Evolutionary conservation across 1,140 invertebrate genomes (phyloP), one percentile per base, ranked within the genome.

Genomic region (Heterodera carotae): DNA sequence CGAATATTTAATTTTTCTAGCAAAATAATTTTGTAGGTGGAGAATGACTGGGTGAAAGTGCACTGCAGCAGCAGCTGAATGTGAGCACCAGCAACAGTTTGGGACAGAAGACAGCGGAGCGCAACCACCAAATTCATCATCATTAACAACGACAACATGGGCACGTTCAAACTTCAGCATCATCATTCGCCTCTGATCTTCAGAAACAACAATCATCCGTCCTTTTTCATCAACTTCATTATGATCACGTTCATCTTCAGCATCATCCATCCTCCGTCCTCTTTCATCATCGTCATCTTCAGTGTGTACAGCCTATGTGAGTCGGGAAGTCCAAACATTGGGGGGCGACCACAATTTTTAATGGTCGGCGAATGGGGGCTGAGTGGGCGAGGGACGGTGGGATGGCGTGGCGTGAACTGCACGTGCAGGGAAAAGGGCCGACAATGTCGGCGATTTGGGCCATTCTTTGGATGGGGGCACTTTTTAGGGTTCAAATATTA

Each of bases 11-110:
- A 72, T 56, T 48, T 56, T 22, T 36, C 15, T 33, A 10, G 27
- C 34, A 60, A 33, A n/a, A n/a, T n/a, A n/a, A 66, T 34, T 4
- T 25, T 75, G 4, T 8, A 76, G 74, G 74, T 67, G 27, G 74
- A 76, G 22, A 59, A 76, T 27, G 43, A 77, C 27, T 77, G 48
- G 76, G 71, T 74, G 12, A 25, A 64, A 36, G 71, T 74, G 31
- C 64, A 74, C 56, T 74, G 56, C 56, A 62, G 56, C 56, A 62
- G 56, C 27, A 62, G 39, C 56, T 74, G 56, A 74, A 71, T 18
- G 0, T 71, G 2, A 34, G 6, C 12, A n/a, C n/a, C 15, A 60
- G 31, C 15, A 18, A 29, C 34, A 25, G n/a, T 25, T 12, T 25
- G 18, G 15, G 31, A 56, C 1, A 48, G 25, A 25, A 74, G n/a